Conservation (phyloP, 2,797 vertebrate genomes). For the Chromobotia macracanthus region DNA sequence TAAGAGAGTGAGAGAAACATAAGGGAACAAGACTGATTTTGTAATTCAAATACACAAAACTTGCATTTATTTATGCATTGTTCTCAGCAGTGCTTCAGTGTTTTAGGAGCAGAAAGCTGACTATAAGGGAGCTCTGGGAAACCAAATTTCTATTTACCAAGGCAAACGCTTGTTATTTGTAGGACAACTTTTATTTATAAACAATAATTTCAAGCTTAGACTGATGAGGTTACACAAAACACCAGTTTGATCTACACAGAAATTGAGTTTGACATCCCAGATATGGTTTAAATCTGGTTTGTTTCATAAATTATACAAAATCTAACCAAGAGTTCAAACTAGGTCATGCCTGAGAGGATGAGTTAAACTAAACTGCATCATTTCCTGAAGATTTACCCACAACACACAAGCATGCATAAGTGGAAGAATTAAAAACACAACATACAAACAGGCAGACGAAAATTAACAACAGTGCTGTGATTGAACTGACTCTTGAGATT, state of each 20-base stretch:
- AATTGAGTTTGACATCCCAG: slow-evolving; percentile 26
- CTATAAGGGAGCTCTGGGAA: not conserved
- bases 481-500: slow-evolving; percentile 6
- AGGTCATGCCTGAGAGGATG: slow-evolving; percentile 23
- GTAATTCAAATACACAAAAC: not conserved
- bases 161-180: not conserved
- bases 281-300: slow-evolving; percentile 8
- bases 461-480: slow-evolving; percentile 27
- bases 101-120: not conserved
- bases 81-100: not conserved
- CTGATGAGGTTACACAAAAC: slow-evolving; percentile 4
- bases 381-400: slow-evolving; percentile 37
- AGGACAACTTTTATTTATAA: not conserved
- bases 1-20: not conserved
- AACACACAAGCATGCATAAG: slow-evolving; percentile 10
- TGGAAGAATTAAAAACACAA: slow-evolving; percentile 26
- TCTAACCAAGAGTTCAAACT: slow-evolving; percentile 15
- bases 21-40: slow-evolving; percentile 9
- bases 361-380: slow-evolving; percentile 29
- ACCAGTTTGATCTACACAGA: slow-evolving; percentile 22
- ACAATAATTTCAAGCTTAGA: not conserved
- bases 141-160: not conserved
- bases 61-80: not conserved
- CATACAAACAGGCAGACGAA: slow-evolving; percentile 11
- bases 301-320: slow-evolving; percentile 14